phyloP scores from a whole-genome alignment of 1,140 invertebrate genomes.

The Plodia interpunctella region DNA sequence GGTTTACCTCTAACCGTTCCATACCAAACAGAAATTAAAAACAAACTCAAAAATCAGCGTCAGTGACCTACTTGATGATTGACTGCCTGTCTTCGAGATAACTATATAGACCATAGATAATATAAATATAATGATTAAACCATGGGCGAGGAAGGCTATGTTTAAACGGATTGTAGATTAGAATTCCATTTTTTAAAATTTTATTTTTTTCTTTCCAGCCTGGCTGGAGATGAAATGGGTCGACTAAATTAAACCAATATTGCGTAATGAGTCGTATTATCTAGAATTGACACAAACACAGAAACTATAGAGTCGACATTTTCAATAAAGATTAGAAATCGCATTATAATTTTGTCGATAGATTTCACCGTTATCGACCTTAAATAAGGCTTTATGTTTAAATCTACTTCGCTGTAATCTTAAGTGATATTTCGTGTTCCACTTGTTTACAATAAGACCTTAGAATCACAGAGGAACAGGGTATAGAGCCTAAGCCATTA shows the following conservation, averaged over 20 bases:
- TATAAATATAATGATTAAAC: no score
- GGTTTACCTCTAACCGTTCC: background rate
- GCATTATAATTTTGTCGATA: background rate
- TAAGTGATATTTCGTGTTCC: slow-evolving; percentile 6
- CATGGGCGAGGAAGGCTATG: background rate
- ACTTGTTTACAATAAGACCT: slow-evolving; percentile 2
- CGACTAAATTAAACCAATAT: no score
- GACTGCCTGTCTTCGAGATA: background rate
- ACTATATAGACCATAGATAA: no score
- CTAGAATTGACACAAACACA: no score
- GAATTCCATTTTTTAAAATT: background rate
- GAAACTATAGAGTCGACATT: no score
- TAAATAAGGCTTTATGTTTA: background rate
- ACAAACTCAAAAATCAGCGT: background rate
- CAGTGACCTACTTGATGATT: background rate
- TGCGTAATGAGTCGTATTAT: no score
- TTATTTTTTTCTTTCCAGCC: no score
- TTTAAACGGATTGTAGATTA: background rate
- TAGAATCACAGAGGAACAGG: background rate
- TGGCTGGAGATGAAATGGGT: no score
- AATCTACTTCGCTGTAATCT: background rate
- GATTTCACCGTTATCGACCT: background rate
- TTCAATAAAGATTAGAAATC: background rate
- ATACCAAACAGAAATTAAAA: background rate
- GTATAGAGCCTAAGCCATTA: background rate